phyloP scores from a whole-genome alignment of 53 echinoderm and acorn worm genomes.

The Zoroaster sp. region DNA sequence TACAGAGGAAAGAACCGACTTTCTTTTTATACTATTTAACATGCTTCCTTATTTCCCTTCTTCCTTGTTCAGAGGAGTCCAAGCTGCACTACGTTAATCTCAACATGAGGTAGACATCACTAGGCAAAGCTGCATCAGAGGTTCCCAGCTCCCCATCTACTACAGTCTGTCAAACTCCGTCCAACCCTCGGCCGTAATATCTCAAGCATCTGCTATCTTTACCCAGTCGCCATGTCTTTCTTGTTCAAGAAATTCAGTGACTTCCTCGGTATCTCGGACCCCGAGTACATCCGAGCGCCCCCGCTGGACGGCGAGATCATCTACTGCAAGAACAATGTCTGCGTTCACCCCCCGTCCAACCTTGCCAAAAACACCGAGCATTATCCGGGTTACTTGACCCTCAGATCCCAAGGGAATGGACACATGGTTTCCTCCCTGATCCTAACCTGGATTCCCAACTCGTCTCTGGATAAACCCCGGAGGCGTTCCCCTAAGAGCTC shows the following conservation, averaged over 20 bases:
- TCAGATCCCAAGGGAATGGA: slow-evolving; percentile 81
- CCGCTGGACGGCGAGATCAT: slow-evolving; percentile 98
- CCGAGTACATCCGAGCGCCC: slow-evolving; percentile 82
- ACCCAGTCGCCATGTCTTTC: slow-evolving; percentile 58
- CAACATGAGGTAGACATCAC: slow-evolving; percentile 14
- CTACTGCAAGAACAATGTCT: slow-evolving; percentile 99
- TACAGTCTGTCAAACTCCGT: background rate
- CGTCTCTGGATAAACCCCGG: slow-evolving; percentile 67
- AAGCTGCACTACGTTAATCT: background rate
- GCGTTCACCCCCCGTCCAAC: slow-evolving; percentile 92
- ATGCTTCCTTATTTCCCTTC: background rate
- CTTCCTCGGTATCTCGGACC: slow-evolving; percentile 91
- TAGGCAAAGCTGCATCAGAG: background rate
- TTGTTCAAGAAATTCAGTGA: slow-evolving; percentile 91
- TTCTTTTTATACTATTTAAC: too few relatives aligned
- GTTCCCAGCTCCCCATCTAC: background rate
- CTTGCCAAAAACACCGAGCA: slow-evolving; percentile 74
- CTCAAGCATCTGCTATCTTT: background rate
- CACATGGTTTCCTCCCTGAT: slow-evolving; percentile 73
- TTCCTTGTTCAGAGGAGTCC: background rate
- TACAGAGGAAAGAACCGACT: too few relatives aligned
- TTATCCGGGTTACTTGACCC: slow-evolving; percentile 91
- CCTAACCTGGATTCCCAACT: slow-evolving; percentile 96
- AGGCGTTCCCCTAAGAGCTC: slow-evolving; percentile 25
- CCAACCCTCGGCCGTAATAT: background rate